Conservation (phyloP, 1,140 invertebrate species). For the Zaprionus lachaisei region DNA sequence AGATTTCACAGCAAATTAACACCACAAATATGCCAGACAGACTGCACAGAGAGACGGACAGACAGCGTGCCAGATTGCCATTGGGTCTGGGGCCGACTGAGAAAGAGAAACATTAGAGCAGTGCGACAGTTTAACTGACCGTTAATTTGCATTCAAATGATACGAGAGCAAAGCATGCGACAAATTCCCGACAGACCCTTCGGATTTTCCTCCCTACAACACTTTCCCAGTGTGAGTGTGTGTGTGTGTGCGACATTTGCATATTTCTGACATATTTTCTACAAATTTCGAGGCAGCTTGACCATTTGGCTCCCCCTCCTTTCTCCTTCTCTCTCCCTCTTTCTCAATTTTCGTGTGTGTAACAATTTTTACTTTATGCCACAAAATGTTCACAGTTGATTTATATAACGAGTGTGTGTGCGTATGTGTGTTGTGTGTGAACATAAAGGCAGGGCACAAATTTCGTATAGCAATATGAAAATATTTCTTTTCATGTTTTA, state of each 20-base stretch:
- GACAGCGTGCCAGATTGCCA: slow-evolving; percentile 21
- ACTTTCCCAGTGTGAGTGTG: slow-evolving; percentile 36
- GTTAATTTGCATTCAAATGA: slow-evolving; percentile 81
- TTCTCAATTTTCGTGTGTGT: slow-evolving; percentile 22
- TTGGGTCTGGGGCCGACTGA: slow-evolving; percentile 25
- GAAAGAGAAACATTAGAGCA: slow-evolving; percentile 48
- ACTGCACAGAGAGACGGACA: slow-evolving; percentile 24
- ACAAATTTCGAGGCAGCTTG: slow-evolving; percentile 55
- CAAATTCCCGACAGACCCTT: slow-evolving; percentile 39
- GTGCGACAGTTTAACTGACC: slow-evolving; percentile 79
- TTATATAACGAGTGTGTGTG: slow-evolving; percentile 52
- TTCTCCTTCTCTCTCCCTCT: background rate
- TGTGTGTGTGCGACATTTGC: slow-evolving; percentile 47
- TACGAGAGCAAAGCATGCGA: slow-evolving; percentile 48
- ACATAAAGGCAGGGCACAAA: slow-evolving; percentile 20
- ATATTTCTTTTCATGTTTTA: slow-evolving; percentile 65
- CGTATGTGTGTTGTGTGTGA: slow-evolving; percentile 25
- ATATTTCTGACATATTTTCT: slow-evolving; percentile 74
- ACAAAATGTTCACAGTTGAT: slow-evolving; percentile 71
- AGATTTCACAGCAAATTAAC: slow-evolving; percentile 82
- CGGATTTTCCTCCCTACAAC: slow-evolving; percentile 38
- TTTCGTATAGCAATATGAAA: slow-evolving; percentile 31
- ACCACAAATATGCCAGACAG: slow-evolving; percentile 63
- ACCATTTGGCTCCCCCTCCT: slow-evolving; percentile 18
- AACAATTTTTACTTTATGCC: slow-evolving; percentile 71